Conservation (phyloP, 2,797 vertebrate species). For the Ctenosaura bakeri region DNA sequence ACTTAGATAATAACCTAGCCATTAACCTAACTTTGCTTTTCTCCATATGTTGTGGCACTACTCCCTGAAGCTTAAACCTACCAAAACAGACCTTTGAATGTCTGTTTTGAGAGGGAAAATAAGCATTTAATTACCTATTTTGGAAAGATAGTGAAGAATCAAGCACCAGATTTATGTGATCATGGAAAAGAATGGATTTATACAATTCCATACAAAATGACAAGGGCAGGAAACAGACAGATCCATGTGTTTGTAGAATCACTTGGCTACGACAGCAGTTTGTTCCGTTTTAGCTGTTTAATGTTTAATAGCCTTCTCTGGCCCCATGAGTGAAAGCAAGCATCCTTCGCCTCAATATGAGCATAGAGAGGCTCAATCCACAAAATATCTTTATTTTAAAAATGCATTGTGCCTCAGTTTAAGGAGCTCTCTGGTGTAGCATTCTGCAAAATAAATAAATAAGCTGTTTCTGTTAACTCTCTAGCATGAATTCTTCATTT, state of each 20-base stretch:
- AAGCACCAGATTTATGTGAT: neutral
- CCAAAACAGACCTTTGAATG: neutral
- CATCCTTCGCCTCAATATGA: neutral
- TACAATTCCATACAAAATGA: neutral
- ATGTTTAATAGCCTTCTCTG: neutral
- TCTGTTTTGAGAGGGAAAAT: neutral
- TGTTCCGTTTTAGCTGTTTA: neutral
- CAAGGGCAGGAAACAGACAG: neutral
- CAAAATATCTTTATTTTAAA: neutral
- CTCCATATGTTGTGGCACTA: neutral
- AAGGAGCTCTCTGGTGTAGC: neutral
- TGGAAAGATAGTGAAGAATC: neutral
- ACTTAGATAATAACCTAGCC: neutral
- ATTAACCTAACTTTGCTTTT: neutral
- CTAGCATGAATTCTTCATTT: conserved; percentile 23
- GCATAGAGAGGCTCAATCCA: neutral
- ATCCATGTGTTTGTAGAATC: neutral
- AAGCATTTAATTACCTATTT: neutral
- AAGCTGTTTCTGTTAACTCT: conserved; percentile 27
- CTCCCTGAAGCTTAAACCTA: neutral
- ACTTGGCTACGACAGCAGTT: neutral
- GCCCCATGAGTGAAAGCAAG: neutral
- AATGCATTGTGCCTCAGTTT: neutral
- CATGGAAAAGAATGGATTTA: neutral
- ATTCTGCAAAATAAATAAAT: neutral